Conservation (phyloP, 2,888 invertebrate species). For the Parochlus steinenii region DNA sequence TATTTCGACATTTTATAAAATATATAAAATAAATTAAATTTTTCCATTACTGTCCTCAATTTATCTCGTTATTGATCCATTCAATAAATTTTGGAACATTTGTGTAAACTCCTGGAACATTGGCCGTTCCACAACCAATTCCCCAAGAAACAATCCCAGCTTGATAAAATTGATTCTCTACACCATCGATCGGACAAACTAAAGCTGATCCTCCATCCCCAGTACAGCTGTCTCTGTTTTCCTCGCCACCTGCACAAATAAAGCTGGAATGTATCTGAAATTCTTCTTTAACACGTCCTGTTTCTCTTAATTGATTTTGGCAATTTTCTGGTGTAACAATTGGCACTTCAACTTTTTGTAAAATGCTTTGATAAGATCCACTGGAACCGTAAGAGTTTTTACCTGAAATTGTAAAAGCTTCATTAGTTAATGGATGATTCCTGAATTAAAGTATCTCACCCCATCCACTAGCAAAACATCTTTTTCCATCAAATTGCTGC, state of each 20-base stretch:
- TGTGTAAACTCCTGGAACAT: conserved; percentile 54
- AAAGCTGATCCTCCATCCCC: too few species aligned
- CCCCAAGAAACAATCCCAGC: too few species aligned
- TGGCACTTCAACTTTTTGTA: conserved; percentile 53
- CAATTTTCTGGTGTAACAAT: conserved; percentile 37
- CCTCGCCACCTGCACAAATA: conserved; percentile 62
- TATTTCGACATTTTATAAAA: too few species aligned
- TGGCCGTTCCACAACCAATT: conserved; percentile 48
- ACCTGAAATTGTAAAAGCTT: too few species aligned
- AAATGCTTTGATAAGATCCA: conserved; percentile 37
- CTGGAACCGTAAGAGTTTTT: too few species aligned
- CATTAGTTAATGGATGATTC: too few species aligned
- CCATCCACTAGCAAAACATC: conserved; percentile 58
- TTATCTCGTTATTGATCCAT: conserved; percentile 52
- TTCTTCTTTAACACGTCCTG: conserved; percentile 46
- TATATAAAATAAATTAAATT: too few species aligned
- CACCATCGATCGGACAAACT: too few species aligned
- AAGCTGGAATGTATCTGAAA: conserved; percentile 51
- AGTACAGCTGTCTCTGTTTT: conserved; percentile 32
- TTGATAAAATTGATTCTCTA: too few species aligned
- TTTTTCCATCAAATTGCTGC: conserved; percentile 30
- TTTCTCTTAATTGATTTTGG: conserved; percentile 33
- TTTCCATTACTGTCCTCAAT: too few species aligned
- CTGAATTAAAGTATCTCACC: conserved; percentile 41
- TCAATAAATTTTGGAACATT: conserved; percentile 41